Percentiles rank a stretch among this genome's conserved stretches.
These are phyloP conservation scores for Standfussiana lucernea DNA, from an alignment of 2,888 invertebrate species.

Conservation along the genomic window DNA sequence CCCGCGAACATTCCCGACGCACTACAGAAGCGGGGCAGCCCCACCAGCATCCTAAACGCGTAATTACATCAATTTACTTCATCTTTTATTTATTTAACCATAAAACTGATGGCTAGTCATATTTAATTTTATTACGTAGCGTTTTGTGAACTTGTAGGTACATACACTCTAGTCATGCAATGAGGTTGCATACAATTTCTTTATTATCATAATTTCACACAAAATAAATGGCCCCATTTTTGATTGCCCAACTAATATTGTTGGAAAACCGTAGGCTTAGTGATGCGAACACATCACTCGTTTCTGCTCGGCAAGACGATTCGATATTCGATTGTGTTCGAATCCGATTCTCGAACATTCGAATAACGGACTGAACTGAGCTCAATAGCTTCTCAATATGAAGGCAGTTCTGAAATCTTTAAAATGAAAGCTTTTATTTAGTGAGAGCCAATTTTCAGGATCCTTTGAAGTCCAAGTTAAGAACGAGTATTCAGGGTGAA, in stretches of 20 bases:
- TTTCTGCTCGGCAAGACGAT: conserved; percentile 33
- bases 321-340: conserved; percentile 43
- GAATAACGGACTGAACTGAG: conserved; percentile 44
- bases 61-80: too few species aligned
- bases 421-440: conserved; percentile 38
- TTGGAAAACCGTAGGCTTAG: conserved; percentile 66
- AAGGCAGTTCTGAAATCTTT: conserved; percentile 39
- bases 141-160: conserved; percentile 75
- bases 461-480: conserved; percentile 8
- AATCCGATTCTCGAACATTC: conserved; percentile 39
- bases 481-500: not conserved
- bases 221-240: conserved; percentile 79
- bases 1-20: too few species aligned
- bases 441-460: conserved; percentile 23
- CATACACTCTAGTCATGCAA: conserved; percentile 83
- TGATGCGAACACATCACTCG: conserved; percentile 39
- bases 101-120: conserved; percentile 40
- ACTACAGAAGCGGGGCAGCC: too few species aligned
- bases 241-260: conserved; percentile 78
- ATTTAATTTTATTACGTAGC: conserved; percentile 68
- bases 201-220: conserved; percentile 82
- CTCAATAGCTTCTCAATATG: conserved; percentile 40
- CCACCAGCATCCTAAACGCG: too few species aligned
- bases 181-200: conserved; percentile 82
- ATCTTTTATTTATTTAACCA: conserved; percentile 18